Evolutionary conservation across 2,797 vertebrate genomes (phyloP), one percentile per base, ranked within the genome.

Genomic region (Synanceia verrucosa): DNA sequence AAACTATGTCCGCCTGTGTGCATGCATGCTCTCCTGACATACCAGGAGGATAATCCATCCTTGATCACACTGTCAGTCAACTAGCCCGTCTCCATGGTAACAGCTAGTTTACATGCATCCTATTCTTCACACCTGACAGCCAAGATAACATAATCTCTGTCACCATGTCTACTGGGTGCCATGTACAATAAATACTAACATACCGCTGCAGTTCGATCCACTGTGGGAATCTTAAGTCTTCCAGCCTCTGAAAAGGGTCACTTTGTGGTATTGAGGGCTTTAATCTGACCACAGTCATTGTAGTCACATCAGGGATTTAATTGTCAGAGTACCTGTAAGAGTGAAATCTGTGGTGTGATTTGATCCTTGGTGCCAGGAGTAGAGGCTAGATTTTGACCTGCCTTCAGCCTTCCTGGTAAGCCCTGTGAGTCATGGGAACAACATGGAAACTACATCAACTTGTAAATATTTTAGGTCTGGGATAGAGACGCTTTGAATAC

Each of bases 21-120:
- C 59, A 10, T 59, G 69, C 53, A 65, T n/a, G n/a, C n/a, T n/a
- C n/a, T n/a, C n/a, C n/a, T n/a, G n/a, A n/a, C n/a, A n/a, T n/a
- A n/a, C n/a, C n/a, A n/a, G n/a, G 28, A 31, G 65, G 41, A 81
- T 85, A 79, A 85, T 86, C 78, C 69, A 55, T 64, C 56, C 55
- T 43, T 51, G 73, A 70, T 88, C 65, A 70, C 65, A 53, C 78
- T 68, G 73, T 79, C 78, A 67, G n/a, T 84, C 81, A 87, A 51
- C 60, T 51, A 34, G 65, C 57, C 73, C 51, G 73, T 84, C 69
- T 36, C 53, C 43, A 67, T 78, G 64, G 82, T 67, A 70, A 85
- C 72, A 10, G 24, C 43, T 37, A 26, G 9, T 47, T 63, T 55
- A 51, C 52, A 24, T 50, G 18, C 52, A 58, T 62, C 57, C 34